These are phyloP conservation scores for Diachasmimorpha longicaudata DNA, from an alignment of 1,140 invertebrate genomes.

Conservation along the genomic window DNA sequence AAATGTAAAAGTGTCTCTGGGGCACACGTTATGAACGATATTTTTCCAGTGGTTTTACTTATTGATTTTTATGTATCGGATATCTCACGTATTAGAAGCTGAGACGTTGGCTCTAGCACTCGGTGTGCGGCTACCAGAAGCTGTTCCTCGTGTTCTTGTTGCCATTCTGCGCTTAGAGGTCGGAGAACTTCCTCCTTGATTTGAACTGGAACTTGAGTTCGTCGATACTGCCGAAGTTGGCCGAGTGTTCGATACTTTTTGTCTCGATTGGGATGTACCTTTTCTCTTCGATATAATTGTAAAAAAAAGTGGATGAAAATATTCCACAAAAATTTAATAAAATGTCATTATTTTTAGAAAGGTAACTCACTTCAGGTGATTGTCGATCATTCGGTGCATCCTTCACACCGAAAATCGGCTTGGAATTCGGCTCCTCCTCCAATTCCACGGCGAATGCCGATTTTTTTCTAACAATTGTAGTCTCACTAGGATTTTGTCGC, in stretches of 20 bases:
- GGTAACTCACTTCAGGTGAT: constrained; percentile 35
- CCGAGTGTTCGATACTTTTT: constrained; percentile 21
- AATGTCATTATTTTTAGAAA: constrained; percentile 14
- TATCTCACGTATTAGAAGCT: constrained; percentile 20
- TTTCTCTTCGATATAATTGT: neutral
- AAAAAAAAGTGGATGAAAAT: neutral
- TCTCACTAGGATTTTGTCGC: neutral
- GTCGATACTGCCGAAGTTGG: constrained; percentile 36
- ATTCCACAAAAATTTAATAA: neutral
- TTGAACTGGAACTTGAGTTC: constrained; percentile 27
- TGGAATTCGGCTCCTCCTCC: constrained; percentile 26
- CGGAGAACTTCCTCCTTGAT: constrained; percentile 24
- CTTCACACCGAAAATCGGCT: constrained; percentile 12
- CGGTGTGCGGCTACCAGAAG: neutral
- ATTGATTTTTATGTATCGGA: neutral
- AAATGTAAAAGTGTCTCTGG: too few species aligned
- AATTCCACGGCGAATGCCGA: constrained; percentile 38
- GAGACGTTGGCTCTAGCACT: constrained; percentile 17
- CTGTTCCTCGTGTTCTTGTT: constrained; percentile 27
- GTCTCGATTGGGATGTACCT: neutral
- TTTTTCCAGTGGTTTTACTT: too few species aligned
- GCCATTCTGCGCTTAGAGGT: constrained; percentile 38
- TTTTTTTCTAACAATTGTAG: neutral
- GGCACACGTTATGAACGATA: too few species aligned
- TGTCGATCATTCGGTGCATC: constrained; percentile 30